These are phyloP conservation scores for Campylomormyrus tamandua DNA, from an alignment of 2,113 vertebrate species.

Conservation along the genomic window DNA sequence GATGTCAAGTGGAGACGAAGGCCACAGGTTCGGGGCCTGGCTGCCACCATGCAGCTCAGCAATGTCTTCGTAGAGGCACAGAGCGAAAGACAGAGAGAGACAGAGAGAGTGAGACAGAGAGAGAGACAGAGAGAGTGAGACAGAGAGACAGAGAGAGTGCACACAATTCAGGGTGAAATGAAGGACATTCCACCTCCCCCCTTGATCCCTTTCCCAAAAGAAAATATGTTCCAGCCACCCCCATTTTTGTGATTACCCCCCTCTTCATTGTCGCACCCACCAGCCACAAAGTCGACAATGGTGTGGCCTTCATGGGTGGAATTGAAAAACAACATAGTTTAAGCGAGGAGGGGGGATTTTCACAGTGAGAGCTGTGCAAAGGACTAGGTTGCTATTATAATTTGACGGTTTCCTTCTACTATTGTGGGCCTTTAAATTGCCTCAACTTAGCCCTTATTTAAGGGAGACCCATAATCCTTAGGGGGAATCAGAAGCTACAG, in stretches of 20 bases:
- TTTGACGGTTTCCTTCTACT: not conserved
- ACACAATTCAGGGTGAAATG: not conserved
- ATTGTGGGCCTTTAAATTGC: not conserved
- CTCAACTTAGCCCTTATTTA: not conserved
- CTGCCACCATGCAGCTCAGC: not conserved
- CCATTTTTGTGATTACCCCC: not conserved
- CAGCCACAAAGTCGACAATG: not conserved
- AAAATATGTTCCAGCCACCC: not conserved
- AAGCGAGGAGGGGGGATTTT: not conserved
- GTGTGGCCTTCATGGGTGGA: not conserved
- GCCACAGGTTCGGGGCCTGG: not conserved
- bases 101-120: not conserved
- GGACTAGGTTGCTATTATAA: not conserved
- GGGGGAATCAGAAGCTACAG: not conserved
- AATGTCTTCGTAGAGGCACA: not conserved
- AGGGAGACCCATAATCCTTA: not conserved
- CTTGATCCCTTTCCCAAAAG: not conserved
- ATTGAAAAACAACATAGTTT: not conserved
- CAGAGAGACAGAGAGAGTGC: not conserved
- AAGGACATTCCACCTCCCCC: not conserved
- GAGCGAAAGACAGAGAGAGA: not conserved
- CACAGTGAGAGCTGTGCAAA: not conserved
- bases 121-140: not conserved
- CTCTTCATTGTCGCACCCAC: not conserved
- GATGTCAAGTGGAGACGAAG: constrained; percentile 24